Percentiles rank a stretch among this genome's conserved stretches.
These are phyloP conservation scores for Zaprionus ghesquierei DNA, from an alignment of 1,140 invertebrate genomes.

Conservation along the genomic window DNA sequence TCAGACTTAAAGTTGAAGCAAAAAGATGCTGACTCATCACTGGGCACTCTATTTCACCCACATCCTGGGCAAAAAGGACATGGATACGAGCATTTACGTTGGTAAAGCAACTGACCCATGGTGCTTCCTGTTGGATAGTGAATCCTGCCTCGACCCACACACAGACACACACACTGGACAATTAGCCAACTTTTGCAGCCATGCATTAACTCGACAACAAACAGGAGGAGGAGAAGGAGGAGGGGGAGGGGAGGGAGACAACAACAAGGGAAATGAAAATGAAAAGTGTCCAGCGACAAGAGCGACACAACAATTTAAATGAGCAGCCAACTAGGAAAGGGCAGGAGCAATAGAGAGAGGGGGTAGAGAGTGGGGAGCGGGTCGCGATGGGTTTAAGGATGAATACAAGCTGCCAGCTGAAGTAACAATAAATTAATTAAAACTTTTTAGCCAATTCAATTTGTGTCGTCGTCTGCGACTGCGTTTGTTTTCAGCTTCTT, in stretches of 20 bases:
- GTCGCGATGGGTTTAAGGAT: constrained; percentile 1
- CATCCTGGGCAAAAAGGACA: neutral
- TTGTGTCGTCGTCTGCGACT: constrained; percentile 69
- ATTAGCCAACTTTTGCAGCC: constrained; percentile 74
- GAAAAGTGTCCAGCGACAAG: constrained; percentile 38
- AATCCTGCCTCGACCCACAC: neutral
- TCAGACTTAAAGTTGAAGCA: neutral
- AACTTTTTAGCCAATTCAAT: constrained; percentile 81
- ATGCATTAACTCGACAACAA: constrained; percentile 72
- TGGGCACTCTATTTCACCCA: constrained; percentile 47
- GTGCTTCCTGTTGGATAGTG: neutral
- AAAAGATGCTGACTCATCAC: constrained; percentile 54
- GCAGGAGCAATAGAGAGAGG: neutral
- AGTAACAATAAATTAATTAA: constrained; percentile 82
- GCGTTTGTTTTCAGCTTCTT: constrained; percentile 42
- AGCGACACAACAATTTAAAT: constrained; percentile 68
- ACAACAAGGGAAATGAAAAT: constrained; percentile 31
- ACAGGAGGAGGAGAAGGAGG: neutral
- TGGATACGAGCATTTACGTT: constrained; percentile 11
- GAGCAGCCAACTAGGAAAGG: constrained; percentile 48
- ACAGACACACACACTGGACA: constrained; percentile 43
- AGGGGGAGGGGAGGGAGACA: neutral
- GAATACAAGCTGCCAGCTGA: constrained; percentile 55
- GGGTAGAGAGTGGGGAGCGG: neutral
- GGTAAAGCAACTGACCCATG: neutral